Conservation (phyloP, 1,140 invertebrate species). For the Nephila pilipes region DNA sequence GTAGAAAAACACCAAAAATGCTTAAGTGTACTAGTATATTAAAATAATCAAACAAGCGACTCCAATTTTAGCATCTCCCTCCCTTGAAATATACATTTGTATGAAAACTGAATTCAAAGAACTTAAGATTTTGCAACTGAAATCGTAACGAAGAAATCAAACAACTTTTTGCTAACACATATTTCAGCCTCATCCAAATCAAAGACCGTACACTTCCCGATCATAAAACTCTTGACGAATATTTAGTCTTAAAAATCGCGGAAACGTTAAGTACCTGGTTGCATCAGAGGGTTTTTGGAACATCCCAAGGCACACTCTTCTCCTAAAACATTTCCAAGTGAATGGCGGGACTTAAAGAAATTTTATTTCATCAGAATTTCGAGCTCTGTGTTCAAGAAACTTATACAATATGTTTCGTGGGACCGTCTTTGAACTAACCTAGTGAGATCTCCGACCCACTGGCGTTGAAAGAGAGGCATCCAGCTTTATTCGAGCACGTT, state of each 20-base stretch:
- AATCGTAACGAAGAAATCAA: no score
- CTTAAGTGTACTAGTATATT: no score
- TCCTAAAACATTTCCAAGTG: neutral
- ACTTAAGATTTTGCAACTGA: no score
- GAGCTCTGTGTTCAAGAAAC: neutral
- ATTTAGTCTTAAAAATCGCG: neutral
- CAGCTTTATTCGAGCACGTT: constrained; percentile 18
- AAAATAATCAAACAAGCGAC: no score
- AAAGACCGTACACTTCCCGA: no score
- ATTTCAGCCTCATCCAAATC: no score
- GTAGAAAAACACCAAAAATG: no score
- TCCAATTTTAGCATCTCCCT: no score
- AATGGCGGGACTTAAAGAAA: neutral
- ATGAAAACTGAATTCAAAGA: no score
- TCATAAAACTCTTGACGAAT: no score
- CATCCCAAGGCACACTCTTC: neutral
- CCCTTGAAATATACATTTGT: no score
- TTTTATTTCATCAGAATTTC: neutral
- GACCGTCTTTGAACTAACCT: neutral
- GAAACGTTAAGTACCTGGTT: neutral
- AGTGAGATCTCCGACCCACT: neutral
- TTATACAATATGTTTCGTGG: constrained; percentile 6
- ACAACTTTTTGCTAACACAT: no score
- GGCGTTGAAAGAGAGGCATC: neutral
- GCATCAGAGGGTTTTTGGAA: neutral